These are phyloP conservation scores for Polyploca ridens DNA, from an alignment of 2,888 invertebrate genomes.

Conservation along the genomic window DNA sequence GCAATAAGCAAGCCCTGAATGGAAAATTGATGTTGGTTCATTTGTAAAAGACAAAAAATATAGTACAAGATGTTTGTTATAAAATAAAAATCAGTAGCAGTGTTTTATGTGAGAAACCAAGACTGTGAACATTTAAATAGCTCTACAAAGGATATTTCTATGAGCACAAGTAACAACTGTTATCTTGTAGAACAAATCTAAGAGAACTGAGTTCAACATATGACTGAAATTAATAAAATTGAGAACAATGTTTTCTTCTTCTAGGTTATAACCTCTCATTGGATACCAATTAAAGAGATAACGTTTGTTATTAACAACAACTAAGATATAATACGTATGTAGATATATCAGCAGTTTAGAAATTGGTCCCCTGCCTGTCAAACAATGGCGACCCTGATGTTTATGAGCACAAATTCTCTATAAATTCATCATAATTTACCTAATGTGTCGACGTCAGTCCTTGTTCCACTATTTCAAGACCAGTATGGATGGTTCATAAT, in stretches of 20 bases:
- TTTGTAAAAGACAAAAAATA: constrained; percentile 10
- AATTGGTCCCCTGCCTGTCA: constrained; percentile 64
- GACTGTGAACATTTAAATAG: neutral
- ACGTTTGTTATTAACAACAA: constrained; percentile 52
- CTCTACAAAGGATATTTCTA: neutral
- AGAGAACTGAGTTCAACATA: constrained; percentile 21
- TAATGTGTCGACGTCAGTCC: constrained; percentile 77
- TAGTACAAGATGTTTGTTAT: neutral
- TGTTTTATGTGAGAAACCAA: neutral
- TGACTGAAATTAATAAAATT: constrained; percentile 24
- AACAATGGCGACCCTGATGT: constrained; percentile 82
- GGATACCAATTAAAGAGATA: constrained; percentile 42
- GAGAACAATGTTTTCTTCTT: constrained; percentile 21
- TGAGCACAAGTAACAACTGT: neutral
- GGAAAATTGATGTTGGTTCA: constrained; percentile 31
- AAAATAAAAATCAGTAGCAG: neutral
- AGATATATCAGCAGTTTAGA: constrained; percentile 41
- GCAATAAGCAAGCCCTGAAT: constrained; percentile 45
- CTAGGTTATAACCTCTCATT: constrained; percentile 24
- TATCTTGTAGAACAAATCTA: neutral
- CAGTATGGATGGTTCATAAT: constrained; percentile 78
- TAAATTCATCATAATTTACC: constrained; percentile 68
- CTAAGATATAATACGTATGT: constrained; percentile 27
- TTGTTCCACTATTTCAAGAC: constrained; percentile 76
- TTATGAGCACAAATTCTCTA: constrained; percentile 58